These are phyloP conservation scores for Ellobius talpinus DNA, from an alignment of 2,113 vertebrate genomes.

Conservation along the genomic window DNA sequence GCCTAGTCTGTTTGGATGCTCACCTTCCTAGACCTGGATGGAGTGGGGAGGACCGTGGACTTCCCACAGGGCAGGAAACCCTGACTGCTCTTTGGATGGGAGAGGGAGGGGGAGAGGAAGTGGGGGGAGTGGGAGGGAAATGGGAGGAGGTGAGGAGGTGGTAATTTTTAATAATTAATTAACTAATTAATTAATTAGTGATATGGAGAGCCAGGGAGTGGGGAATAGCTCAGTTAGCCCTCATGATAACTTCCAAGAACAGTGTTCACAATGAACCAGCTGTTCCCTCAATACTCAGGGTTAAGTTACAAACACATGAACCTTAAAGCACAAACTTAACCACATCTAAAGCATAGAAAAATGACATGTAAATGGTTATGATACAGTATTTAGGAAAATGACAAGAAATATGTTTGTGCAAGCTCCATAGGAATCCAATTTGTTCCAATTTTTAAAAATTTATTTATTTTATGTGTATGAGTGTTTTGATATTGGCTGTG, in stretches of 20 bases:
- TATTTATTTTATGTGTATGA: neutral
- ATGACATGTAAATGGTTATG: neutral
- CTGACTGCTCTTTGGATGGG: no score
- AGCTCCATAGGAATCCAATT: neutral
- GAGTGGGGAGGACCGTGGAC: no score
- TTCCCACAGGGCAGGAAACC: no score
- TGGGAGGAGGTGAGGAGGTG: no score
- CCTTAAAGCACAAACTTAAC: neutral
- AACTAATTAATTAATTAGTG: no score
- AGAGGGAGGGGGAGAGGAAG: no score
- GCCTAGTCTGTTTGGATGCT: no score
- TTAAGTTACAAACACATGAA: neutral
- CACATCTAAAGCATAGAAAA: neutral
- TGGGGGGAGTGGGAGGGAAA: no score
- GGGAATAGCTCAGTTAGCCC: neutral
- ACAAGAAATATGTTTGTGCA: neutral
- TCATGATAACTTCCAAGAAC: neutral
- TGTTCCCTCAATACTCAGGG: neutral
- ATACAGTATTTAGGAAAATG: neutral
- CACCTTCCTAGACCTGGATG: no score
- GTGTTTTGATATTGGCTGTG: neutral
- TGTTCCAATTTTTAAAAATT: neutral
- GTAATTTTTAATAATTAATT: no score
- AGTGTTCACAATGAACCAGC: neutral
- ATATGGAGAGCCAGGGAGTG: neutral